Evolutionary conservation across 2,797 vertebrate species (phyloP).

Genomic region (Squalus acanthias): DNA sequence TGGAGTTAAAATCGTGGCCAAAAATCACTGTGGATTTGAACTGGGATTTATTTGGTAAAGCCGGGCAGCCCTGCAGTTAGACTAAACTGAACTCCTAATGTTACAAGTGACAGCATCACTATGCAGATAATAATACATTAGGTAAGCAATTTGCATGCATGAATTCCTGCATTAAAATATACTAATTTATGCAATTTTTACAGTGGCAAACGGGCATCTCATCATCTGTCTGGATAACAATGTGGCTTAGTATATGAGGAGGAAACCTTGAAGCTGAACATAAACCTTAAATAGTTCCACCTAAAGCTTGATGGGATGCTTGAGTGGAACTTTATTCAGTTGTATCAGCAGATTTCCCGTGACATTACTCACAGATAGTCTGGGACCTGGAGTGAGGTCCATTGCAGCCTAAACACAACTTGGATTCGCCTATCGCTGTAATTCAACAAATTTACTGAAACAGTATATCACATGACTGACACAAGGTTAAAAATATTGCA

Average conservation of each 20-base stretch:
- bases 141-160: neutral
- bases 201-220: neutral
- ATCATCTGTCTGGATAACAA: neutral
- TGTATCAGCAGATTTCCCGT: too few relatives aligned
- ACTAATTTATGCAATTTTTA: neutral
- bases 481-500: too few relatives aligned
- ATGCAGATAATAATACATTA: neutral
- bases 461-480: too few relatives aligned
- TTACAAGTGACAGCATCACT: slow-evolving; percentile 9
- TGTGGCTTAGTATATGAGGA: neutral
- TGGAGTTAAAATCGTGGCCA: too few relatives aligned
- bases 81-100: neutral
- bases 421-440: too few relatives aligned
- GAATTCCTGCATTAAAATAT: neutral
- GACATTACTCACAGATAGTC: too few relatives aligned
- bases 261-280: neutral
- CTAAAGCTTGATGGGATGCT: neutral
- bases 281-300: neutral
- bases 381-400: too few relatives aligned
- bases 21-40: too few relatives aligned
- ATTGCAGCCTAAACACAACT: too few relatives aligned
- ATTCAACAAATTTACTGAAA: too few relatives aligned
- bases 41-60: neutral
- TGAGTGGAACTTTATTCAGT: neutral
- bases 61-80: too few relatives aligned